These are phyloP conservation scores for Pogonocichla stellata DNA, from an alignment of 2,113 vertebrate species.

Conservation along the genomic window DNA sequence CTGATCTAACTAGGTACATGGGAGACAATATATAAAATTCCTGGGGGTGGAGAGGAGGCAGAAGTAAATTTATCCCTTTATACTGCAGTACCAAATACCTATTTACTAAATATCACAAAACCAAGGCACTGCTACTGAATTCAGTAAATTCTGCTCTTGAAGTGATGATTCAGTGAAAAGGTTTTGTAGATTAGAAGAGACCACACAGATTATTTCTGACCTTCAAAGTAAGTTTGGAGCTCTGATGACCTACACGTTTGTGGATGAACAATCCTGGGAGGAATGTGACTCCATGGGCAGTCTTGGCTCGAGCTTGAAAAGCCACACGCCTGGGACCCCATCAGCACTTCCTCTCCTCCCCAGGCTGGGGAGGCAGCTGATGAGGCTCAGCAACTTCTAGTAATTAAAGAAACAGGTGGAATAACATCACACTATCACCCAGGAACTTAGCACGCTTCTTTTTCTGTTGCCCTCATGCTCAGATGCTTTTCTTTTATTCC, in stretches of 20 bases:
- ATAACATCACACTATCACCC: constrained; percentile 1
- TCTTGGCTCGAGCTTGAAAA: neutral
- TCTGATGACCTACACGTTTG: neutral
- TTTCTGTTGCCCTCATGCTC: neutral
- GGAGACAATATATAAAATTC: neutral
- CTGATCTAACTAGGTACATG: neutral
- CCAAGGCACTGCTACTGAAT: neutral
- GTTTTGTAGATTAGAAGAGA: neutral
- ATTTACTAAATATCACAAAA: neutral
- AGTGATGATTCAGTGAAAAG: neutral
- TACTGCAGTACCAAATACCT: neutral
- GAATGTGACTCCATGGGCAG: fast-evolving
- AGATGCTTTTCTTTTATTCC: neutral
- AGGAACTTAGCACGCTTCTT: neutral
- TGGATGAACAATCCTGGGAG: neutral
- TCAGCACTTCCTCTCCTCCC: neutral
- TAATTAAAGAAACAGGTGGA: constrained; percentile 51
- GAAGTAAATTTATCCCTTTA: neutral
- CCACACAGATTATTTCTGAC: constrained; percentile 10
- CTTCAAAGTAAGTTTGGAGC: neutral
- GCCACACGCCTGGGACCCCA: neutral
- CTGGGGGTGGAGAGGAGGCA: neutral
- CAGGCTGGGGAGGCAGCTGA: neutral
- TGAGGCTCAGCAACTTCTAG: neutral
- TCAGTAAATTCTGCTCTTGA: neutral